A percentile compares a stretch with the other conserved stretches of the same genome.
Evolutionary conservation across 2,888 invertebrate genomes (phyloP).

Genomic region (Phengaris arion): DNA sequence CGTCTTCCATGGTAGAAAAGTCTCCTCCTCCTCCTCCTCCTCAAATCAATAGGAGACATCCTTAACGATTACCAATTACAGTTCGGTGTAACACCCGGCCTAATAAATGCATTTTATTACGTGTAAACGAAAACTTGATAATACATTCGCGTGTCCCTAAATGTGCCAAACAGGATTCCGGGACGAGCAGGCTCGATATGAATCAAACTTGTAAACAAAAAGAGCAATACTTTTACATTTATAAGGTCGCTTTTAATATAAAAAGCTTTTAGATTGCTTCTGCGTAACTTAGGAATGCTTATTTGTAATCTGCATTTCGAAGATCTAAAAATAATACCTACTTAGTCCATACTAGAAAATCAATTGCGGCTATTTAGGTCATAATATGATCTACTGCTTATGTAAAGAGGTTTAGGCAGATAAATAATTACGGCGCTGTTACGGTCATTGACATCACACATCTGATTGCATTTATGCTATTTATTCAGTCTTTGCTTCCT

Average conservation of each 20-base stretch:
- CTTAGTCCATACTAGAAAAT: no score
- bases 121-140: constrained; percentile 72
- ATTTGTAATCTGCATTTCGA: not conserved
- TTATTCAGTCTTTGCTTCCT: no score
- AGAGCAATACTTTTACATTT: constrained; percentile 18
- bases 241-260: not conserved
- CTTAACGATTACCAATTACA: constrained; percentile 33
- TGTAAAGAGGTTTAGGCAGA: no score
- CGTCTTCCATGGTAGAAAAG: no score
- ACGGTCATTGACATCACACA: no score
- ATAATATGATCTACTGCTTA: no score
- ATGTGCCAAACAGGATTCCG: constrained; percentile 48
- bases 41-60: no score
- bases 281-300: not conserved
- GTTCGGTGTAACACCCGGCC: constrained; percentile 50
- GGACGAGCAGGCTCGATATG: constrained; percentile 52
- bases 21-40: no score
- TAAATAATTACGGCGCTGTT: no score
- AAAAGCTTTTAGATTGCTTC: constrained; percentile 18
- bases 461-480: no score
- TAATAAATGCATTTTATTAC: constrained; percentile 67
- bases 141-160: constrained; percentile 57
- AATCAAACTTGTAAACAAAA: constrained; percentile 34
- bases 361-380: no score
- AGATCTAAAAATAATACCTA: no score